Base-by-base conservation (phyloP, 2,797 vertebrate species). In the Lacerta agilis region DNA sequence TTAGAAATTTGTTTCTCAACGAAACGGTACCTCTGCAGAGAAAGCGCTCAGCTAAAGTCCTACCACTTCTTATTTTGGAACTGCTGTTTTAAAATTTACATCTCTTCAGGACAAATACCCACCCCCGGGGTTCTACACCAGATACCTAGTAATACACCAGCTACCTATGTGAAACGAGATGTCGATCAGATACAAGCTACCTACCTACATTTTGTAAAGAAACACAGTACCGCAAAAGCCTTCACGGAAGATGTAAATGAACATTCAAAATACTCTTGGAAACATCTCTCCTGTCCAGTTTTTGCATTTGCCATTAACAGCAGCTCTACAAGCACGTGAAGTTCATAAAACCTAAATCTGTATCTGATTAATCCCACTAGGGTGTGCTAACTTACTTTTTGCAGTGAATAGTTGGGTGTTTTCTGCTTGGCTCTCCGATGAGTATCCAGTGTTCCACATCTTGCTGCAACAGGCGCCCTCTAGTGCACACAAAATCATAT, bases 401-500 rank as follows among this genome's bases (percentile, higher is more conserved):
- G 96, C 99, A 99, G 95, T 99, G 99, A 94, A 99, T 99, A 29
- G 98, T 98, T 18, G 99, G 98, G 91, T 99, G 98, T 92, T 99
- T 99, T 95, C 98, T 98, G 93, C 99, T 99, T 1, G 99, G 98
- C 92, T 99, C 99, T 49, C 99, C 99, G 88, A 99, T 99, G 91
- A 99, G 97, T 93, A 99, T 99, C 99, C 99, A 99, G 75, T 99
- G 97, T 89, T 99, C 99, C 93, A 97, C 98, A 95, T 99, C 99
- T 88, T 98, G 98, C 76, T 96, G 95, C 85, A 97, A 97, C 45
- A 98, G 96, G 73, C 97, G 95, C 18, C 98, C 98, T 96, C 98
- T 99, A 94, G 93, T 96, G 91, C 94, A 96, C 0, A 95, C 33
- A 80, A 83, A 85, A 76, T 11, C 8, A 95, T 92, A 95, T 55